Evolutionary conservation across 2,797 vertebrate genomes (phyloP).

Genomic region (Setipinna tenuifilis): DNA sequence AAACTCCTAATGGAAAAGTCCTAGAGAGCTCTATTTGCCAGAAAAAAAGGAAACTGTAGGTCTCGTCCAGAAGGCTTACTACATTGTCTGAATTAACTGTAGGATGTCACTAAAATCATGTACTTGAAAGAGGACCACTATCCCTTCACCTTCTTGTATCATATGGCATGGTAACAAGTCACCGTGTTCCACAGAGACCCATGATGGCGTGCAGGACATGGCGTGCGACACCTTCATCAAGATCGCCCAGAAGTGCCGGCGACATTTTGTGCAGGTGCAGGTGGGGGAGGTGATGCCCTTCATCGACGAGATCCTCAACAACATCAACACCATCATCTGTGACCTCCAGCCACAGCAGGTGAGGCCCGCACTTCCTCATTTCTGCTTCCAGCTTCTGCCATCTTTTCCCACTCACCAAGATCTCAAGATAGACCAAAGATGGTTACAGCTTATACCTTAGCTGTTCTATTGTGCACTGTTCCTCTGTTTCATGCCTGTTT

Average conservation of each 20-base stretch:
- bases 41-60: no score
- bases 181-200: constrained; percentile 83
- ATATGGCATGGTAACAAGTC: background rate
- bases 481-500: no score
- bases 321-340: constrained; percentile 99
- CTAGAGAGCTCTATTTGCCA: no score
- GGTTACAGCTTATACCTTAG: no score
- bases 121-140: no score
- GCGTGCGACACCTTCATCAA: constrained; percentile 99
- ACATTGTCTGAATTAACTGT: no score
- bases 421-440: no score
- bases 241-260: constrained; percentile 97
- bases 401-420: no score
- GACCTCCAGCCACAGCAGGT: constrained; percentile 99
- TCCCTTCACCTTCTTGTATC: background rate
- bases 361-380: constrained; percentile 12
- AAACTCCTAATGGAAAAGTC: no score
- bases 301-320: constrained; percentile 98
- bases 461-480: no score
- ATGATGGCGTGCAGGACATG: constrained; percentile 99
- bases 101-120: no score
- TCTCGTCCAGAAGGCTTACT: no score
- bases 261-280: constrained; percentile 98
- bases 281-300: constrained; percentile 99
- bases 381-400: background rate